Evolutionary conservation across 2,113 vertebrate genomes (phyloP).

Genomic region (Laterallus jamaicensis): DNA sequence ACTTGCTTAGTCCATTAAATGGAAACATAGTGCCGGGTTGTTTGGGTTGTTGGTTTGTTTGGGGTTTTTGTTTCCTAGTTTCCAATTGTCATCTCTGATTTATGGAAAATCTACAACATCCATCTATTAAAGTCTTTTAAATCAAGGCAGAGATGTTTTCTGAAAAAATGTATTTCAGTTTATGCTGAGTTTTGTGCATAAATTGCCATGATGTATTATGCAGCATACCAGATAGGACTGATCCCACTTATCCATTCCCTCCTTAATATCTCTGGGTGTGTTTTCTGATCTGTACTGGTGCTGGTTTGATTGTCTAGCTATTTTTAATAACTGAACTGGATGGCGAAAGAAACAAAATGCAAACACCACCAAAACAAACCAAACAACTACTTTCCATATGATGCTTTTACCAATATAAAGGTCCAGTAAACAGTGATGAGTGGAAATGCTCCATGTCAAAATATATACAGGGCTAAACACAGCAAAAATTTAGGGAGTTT

Average conservation of each 20-base stretch:
- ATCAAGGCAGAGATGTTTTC: not conserved
- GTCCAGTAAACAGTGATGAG: not conserved
- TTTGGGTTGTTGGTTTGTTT: too few relatives aligned
- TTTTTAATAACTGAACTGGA: not conserved
- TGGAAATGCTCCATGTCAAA: not conserved
- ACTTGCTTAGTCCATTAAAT: not conserved
- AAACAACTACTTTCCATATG: not conserved
- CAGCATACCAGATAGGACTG: not conserved
- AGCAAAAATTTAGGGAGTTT: not conserved
- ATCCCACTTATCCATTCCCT: not conserved
- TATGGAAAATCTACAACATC: not conserved
- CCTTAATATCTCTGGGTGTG: not conserved
- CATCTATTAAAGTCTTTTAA: not conserved
- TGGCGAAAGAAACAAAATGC: not conserved
- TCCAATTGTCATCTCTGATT: not conserved
- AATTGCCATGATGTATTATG: not conserved
- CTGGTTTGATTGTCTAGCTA: not conserved
- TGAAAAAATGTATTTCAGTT: not conserved
- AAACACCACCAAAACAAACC: not conserved
- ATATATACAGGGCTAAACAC: not conserved
- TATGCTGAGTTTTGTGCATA: not conserved
- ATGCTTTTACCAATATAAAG: not conserved
- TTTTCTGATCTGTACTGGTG: not conserved
- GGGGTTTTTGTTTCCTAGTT: not conserved
- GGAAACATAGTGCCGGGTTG: not conserved